Evolutionary conservation across 2,113 vertebrate genomes (phyloP), one percentile per base, ranked within the genome.

Genomic region (Callionymus lyra): DNA sequence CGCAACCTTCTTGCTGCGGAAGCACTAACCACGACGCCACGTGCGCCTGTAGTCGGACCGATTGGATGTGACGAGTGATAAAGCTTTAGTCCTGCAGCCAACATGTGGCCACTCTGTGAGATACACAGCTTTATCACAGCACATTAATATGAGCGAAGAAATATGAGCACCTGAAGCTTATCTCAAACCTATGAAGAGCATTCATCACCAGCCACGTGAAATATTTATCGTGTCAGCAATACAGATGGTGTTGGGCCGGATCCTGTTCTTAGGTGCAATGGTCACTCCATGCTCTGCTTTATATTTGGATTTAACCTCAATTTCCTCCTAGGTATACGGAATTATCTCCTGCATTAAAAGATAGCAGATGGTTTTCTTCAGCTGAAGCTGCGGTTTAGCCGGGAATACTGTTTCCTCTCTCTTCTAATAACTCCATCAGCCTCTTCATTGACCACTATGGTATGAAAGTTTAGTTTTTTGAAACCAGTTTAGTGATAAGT

Each of bases 131-230:
- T 94, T 94, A 94, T 94, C 90, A 79, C 88, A 77, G 84, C 84
- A 87, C 87, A 90, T 92, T 91, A 92, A 93, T 88, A 91, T 89
- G 90, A 93, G 90, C 87, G 86, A 90, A 91, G n/a, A 92, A 71
- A 74, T 92, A 90, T 90, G 87, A 92, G 92, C 90, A 90, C 88
- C 83, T 86, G 86, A 91, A 90, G 91, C 89, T 94, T 94, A 97
- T 94, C 92, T 86, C 87, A 83, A 80, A 82, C 82, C 88, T 93
- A 92, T 92, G 90, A 93, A 89, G 85, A 85, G 41, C 89, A 97
- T 94, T 93, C 89, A 94, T 96, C 91, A 93, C 90, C 80, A 84
- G 79, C 87, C 77, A 75, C 85, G 85, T 90, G 90, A 86, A 89
- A 84, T 91, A 92, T 93, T 91, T 93, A 93, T 93, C 90, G 89